Conservation (phyloP, 2,888 invertebrate species). For the Eristalis arbustorum region DNA sequence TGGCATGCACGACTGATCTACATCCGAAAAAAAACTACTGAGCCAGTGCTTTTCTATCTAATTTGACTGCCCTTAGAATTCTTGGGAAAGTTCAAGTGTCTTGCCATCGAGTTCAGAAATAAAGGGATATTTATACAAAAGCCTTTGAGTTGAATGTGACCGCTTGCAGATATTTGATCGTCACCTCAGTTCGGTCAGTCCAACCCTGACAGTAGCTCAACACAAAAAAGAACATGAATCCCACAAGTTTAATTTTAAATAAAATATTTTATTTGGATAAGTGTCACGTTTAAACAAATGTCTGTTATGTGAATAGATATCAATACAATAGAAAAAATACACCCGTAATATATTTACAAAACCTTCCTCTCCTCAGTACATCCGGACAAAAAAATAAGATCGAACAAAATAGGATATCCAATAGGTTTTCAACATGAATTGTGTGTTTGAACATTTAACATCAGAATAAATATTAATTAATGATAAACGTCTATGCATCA, state of each 20-base stretch:
- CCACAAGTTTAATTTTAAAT: not conserved
- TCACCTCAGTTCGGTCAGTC: too few relatives aligned
- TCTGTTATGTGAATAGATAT: constrained; percentile 3
- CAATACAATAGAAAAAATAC: constrained; percentile 13
- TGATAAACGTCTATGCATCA: not conserved
- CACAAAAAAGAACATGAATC: too few relatives aligned
- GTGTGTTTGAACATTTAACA: constrained; percentile 28
- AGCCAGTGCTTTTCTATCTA: too few relatives aligned
- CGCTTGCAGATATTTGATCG: too few relatives aligned
- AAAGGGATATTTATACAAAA: too few relatives aligned
- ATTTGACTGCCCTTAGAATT: too few relatives aligned
- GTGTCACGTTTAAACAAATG: constrained; percentile 23
- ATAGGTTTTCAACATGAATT: not conserved
- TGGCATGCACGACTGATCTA: too few relatives aligned
- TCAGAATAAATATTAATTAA: constrained; percentile 3
- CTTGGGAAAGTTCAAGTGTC: too few relatives aligned
- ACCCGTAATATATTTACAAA: constrained; percentile 27
- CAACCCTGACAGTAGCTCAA: too few relatives aligned
- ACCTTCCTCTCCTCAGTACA: not conserved
- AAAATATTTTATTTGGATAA: constrained; percentile 34
- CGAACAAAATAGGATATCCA: not conserved
- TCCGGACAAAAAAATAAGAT: not conserved
- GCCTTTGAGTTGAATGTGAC: too few relatives aligned
- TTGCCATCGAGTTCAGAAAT: too few relatives aligned
- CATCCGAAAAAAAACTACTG: too few relatives aligned